phyloP scores from a whole-genome alignment of 2,797 vertebrate genomes.

The Malacoraja senta region DNA sequence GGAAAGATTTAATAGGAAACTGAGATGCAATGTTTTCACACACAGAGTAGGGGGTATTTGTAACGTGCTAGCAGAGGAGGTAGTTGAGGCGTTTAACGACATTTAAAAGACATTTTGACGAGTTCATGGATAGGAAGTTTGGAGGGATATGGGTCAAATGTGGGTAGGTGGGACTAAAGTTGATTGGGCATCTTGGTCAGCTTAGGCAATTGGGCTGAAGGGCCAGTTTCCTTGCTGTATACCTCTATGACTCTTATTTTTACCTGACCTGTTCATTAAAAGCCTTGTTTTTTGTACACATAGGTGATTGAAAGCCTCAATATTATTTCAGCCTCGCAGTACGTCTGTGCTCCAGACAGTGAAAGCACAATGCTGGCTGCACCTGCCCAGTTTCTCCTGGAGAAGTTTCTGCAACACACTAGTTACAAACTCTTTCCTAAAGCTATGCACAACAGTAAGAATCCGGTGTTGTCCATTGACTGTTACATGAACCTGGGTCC shows the following conservation, averaged over 20 bases:
- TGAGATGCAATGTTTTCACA: too few species aligned
- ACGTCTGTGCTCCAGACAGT: constrained; percentile 91
- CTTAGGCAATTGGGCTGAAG: too few species aligned
- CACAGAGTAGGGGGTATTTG: too few species aligned
- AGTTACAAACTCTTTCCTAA: constrained; percentile 87
- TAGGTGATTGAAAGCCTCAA: constrained; percentile 75
- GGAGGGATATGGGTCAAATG: too few species aligned
- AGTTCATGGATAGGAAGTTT: too few species aligned
- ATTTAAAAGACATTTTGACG: too few species aligned
- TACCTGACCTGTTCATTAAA: not conserved
- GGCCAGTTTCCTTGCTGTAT: too few species aligned
- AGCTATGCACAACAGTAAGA: constrained; percentile 74
- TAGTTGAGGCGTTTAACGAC: too few species aligned
- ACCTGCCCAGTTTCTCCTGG: constrained; percentile 88
- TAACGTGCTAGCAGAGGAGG: too few species aligned
- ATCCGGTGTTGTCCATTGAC: constrained; percentile 86
- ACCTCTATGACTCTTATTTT: not conserved
- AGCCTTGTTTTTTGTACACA: constrained; percentile 37
- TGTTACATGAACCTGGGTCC: constrained; percentile 92
- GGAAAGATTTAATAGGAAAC: too few species aligned
- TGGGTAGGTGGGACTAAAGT: too few species aligned
- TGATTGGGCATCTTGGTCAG: too few species aligned
- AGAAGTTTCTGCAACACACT: constrained; percentile 86
- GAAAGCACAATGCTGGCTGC: constrained; percentile 87
- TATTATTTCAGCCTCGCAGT: constrained; percentile 78